Evolutionary conservation across 2,888 invertebrate species (phyloP).

Genomic region (Eustalomyia histrio): DNA sequence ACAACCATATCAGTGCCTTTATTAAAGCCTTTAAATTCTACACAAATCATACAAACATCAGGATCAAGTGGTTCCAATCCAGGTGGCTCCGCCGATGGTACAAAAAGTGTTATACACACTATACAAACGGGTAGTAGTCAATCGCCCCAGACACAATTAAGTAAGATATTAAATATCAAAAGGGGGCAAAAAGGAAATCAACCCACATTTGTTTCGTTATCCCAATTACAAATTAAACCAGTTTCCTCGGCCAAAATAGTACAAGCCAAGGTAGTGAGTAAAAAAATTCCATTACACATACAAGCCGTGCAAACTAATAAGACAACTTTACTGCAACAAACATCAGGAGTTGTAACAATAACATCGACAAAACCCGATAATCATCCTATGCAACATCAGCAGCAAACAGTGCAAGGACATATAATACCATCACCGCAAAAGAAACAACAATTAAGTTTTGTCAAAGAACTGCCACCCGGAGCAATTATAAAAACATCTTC

Average conservation of each 20-base stretch:
- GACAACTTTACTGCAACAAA: slow-evolving; percentile 79
- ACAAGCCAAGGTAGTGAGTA: slow-evolving; percentile 77
- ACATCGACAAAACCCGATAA: slow-evolving; percentile 71
- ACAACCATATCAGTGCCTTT: slow-evolving; percentile 79
- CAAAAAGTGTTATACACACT: slow-evolving; percentile 59
- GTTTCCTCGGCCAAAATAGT: slow-evolving; percentile 79
- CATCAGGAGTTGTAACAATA: slow-evolving; percentile 81
- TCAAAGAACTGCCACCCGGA: slow-evolving; percentile 51
- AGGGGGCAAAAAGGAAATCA: slow-evolving; percentile 74
- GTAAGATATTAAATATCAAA: slow-evolving; percentile 73
- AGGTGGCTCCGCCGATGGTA: slow-evolving; percentile 42
- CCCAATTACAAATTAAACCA: slow-evolving; percentile 77
- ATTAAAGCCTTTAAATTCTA: slow-evolving; percentile 74
- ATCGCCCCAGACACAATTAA: slow-evolving; percentile 68
- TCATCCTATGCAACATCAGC: slow-evolving; percentile 66
- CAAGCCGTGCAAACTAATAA: slow-evolving; percentile 66
- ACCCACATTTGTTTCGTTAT: slow-evolving; percentile 76
- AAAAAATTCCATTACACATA: slow-evolving; percentile 74
- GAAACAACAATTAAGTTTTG: slow-evolving; percentile 53
- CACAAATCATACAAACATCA: slow-evolving; percentile 70
- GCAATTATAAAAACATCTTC: slow-evolving; percentile 56
- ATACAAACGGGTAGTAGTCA: slow-evolving; percentile 59
- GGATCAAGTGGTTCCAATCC: slow-evolving; percentile 57
- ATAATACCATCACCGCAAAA: slow-evolving; percentile 48
- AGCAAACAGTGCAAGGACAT: slow-evolving; percentile 44